phyloP scores from a whole-genome alignment of 2,888 invertebrate species.

The Amorpha juglandis region DNA sequence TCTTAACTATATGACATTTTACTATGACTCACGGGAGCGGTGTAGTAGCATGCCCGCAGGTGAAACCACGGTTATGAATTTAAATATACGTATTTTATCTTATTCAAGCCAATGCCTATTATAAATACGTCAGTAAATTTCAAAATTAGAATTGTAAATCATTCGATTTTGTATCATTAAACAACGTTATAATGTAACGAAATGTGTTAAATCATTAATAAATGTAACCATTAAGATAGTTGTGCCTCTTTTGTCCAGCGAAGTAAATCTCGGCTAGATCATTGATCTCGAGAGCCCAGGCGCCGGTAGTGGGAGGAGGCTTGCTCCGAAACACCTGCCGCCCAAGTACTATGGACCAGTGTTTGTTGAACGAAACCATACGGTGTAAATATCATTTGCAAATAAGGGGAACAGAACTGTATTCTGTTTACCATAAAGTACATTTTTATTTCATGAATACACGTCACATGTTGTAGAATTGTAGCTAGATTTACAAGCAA shows the following conservation, averaged over 20 bases:
- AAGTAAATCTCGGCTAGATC: slow-evolving; percentile 80
- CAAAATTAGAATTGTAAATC: slow-evolving; percentile 4
- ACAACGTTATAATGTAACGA: neutral
- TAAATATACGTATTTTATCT: neutral
- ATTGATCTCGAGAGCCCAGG: slow-evolving; percentile 75
- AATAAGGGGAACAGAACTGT: slow-evolving; percentile 52
- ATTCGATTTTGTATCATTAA: neutral
- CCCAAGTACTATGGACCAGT: slow-evolving; percentile 80
- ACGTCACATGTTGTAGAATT: slow-evolving; percentile 37
- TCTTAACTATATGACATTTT: too few relatives aligned
- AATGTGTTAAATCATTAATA: slow-evolving; percentile 39
- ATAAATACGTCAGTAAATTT: neutral
- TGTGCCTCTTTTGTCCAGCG: slow-evolving; percentile 44
- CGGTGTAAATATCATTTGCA: slow-evolving; percentile 39
- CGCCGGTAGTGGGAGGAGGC: slow-evolving; percentile 81
- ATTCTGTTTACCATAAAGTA: slow-evolving; percentile 47
- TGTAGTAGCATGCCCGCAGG: too few relatives aligned
- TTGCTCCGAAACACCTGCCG: slow-evolving; percentile 79
- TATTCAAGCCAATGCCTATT: neutral
- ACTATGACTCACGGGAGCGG: too few relatives aligned
- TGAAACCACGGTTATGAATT: too few relatives aligned
- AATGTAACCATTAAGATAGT: slow-evolving; percentile 5
- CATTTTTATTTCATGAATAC: slow-evolving; percentile 34
- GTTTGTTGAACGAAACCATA: slow-evolving; percentile 46
- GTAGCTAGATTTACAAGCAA: slow-evolving; percentile 50